Evolutionary conservation across 1,140 invertebrate species (phyloP).

Genomic region (Cydia splendana): DNA sequence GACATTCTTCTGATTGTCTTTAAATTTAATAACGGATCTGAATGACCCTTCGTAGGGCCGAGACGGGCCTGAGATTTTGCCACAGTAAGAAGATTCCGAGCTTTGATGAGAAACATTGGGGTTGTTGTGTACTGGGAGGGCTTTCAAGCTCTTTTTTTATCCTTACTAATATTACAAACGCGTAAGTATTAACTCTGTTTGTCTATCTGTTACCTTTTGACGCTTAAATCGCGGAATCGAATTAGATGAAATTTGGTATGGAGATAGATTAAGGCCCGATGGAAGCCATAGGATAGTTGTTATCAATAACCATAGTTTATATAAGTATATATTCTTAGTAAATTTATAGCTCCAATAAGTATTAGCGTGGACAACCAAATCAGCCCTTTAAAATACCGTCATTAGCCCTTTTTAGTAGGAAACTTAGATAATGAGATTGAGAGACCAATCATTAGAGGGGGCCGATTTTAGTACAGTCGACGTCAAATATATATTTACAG

Average conservation of each 20-base stretch:
- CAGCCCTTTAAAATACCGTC: too few species aligned
- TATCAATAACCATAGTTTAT: too few species aligned
- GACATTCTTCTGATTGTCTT: conserved; percentile 54
- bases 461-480: too few species aligned
- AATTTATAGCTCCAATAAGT: too few species aligned
- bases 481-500: too few species aligned
- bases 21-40: conserved; percentile 66
- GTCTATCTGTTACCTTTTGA: not conserved
- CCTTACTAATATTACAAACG: not conserved
- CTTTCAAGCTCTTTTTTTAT: not conserved
- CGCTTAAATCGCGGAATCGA: not conserved
- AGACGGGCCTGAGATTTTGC: conserved; percentile 36
- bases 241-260: not conserved
- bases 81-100: conserved; percentile 49
- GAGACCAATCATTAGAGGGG: too few species aligned
- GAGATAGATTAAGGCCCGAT: not conserved
- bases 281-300: too few species aligned
- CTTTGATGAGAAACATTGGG: conserved; percentile 29
- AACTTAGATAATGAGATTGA: too few species aligned
- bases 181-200: not conserved
- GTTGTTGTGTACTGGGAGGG: conserved; percentile 35
- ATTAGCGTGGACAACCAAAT: too few species aligned
- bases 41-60: conserved; percentile 42
- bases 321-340: too few species aligned
- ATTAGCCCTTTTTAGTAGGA: too few species aligned